These are phyloP conservation scores for Hedya salicella DNA, from an alignment of 2,888 invertebrate species.

Conservation along the genomic window DNA sequence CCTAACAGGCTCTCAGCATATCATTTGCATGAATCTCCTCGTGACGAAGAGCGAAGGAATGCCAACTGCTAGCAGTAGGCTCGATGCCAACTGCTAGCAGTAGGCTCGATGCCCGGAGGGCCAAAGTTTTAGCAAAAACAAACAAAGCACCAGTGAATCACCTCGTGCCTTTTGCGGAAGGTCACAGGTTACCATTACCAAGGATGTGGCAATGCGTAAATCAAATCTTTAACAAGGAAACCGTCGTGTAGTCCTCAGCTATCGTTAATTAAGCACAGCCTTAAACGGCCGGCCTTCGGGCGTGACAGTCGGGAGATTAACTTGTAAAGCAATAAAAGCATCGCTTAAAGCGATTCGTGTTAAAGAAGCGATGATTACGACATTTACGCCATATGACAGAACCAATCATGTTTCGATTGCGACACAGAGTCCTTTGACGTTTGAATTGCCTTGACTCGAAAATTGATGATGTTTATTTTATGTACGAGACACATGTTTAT, in stretches of 20 bases:
- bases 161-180: slow-evolving; percentile 68
- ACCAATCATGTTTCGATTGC: slow-evolving; percentile 29
- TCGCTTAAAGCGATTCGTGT: slow-evolving; percentile 48
- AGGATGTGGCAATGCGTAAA: slow-evolving; percentile 69
- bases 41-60: slow-evolving; percentile 69
- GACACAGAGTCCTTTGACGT: slow-evolving; percentile 42
- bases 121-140: slow-evolving; percentile 50
- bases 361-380: slow-evolving; percentile 46
- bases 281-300: slow-evolving; percentile 66
- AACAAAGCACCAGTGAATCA: slow-evolving; percentile 68
- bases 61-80: slow-evolving; percentile 65
- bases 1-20: slow-evolving; percentile 68
- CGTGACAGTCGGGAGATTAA: slow-evolving; percentile 64
- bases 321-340: slow-evolving; percentile 59
- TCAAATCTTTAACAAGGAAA: slow-evolving; percentile 72
- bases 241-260: slow-evolving; percentile 55
- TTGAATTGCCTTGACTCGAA: slow-evolving; percentile 46
- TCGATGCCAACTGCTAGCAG: no score
- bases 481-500: slow-evolving; percentile 29
- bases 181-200: slow-evolving; percentile 67
- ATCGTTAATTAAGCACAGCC: slow-evolving; percentile 72
- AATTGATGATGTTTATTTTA: slow-evolving; percentile 41
- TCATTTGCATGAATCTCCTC: slow-evolving; percentile 72
- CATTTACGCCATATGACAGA: slow-evolving; percentile 44
- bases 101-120: neutral